A percentile compares a stretch with the other conserved stretches of the same genome.
Conservation (phyloP, 2,113 vertebrate genomes). For the Cyphomyrus discorhynchus region DNA sequence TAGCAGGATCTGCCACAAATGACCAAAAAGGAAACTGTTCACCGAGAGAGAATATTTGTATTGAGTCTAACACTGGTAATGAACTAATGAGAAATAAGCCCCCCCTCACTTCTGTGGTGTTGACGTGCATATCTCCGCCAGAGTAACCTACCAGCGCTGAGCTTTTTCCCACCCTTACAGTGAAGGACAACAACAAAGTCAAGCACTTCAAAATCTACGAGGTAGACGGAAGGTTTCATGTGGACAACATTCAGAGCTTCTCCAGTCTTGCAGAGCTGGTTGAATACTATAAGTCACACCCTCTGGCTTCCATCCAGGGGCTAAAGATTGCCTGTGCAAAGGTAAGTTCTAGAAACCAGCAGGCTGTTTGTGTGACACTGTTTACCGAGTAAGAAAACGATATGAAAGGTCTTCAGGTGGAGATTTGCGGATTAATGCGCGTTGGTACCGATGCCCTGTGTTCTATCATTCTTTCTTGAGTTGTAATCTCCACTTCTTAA, state of each 20-base stretch:
- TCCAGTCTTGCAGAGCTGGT: slow-evolving; percentile 52
- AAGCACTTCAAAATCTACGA: slow-evolving; percentile 66
- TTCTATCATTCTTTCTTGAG: not conserved
- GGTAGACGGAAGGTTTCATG: slow-evolving; percentile 18
- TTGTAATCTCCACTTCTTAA: not conserved
- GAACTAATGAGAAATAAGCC: not conserved
- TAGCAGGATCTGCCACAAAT: not conserved
- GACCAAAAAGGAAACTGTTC: not conserved
- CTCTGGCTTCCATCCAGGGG: slow-evolving; percentile 31
- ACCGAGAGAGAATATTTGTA: not conserved
- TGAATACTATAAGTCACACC: slow-evolving; percentile 47
- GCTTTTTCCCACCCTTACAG: slow-evolving; percentile 23
- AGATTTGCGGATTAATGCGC: not conserved
- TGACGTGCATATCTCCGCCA: not conserved
- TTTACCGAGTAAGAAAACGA: not conserved
- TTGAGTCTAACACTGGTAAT: not conserved
- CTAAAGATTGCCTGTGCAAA: slow-evolving; percentile 57
- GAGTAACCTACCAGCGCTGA: not conserved
- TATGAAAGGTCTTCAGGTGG: not conserved
- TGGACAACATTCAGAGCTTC: slow-evolving; percentile 47
- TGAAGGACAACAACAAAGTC: slow-evolving; percentile 34
- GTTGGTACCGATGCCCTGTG: not conserved
- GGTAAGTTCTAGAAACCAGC: slow-evolving; percentile 44
- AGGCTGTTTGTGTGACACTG: not conserved
- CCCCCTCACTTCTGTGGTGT: not conserved